These are phyloP conservation scores for Gymnopithys bicolor DNA, from an alignment of 2,797 vertebrate genomes.

Conservation along the genomic window DNA sequence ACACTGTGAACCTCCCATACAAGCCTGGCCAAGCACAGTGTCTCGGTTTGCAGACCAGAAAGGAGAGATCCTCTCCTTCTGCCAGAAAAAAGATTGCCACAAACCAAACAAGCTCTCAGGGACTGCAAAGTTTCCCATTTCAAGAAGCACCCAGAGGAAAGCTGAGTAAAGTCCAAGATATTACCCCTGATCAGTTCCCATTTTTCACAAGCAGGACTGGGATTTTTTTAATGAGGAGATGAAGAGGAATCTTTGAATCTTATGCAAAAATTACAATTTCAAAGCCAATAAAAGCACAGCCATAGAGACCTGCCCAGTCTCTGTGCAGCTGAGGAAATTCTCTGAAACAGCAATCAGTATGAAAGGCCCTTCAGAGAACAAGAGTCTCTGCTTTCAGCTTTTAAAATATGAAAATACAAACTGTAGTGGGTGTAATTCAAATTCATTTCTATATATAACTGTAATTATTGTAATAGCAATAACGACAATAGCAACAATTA, in stretches of 20 bases:
- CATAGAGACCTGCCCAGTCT: not conserved
- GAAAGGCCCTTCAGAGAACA: not conserved
- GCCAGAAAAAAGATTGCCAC: not conserved
- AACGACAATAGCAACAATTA: not conserved
- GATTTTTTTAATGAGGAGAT: not conserved
- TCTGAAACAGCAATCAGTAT: not conserved
- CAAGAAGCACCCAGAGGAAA: not conserved
- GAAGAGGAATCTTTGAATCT: not conserved
- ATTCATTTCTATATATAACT: not conserved
- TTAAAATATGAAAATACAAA: not conserved
- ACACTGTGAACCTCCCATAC: not conserved
- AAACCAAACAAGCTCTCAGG: not conserved
- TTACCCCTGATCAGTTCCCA: not conserved
- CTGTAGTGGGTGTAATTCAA: not conserved
- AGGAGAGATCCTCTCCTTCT: not conserved
- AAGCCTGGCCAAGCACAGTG: not conserved
- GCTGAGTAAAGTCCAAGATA: not conserved
- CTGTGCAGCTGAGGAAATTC: not conserved
- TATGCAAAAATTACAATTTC: conserved; percentile 1
- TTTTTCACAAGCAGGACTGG: not conserved
- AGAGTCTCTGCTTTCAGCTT: not conserved
- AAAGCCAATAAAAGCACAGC: conserved; percentile 14
- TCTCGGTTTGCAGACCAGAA: not conserved
- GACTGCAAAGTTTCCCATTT: not conserved
- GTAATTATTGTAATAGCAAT: not conserved